Evolutionary conservation across 2,797 vertebrate genomes (phyloP).

Genomic region (Neomorphus geoffroyi): DNA sequence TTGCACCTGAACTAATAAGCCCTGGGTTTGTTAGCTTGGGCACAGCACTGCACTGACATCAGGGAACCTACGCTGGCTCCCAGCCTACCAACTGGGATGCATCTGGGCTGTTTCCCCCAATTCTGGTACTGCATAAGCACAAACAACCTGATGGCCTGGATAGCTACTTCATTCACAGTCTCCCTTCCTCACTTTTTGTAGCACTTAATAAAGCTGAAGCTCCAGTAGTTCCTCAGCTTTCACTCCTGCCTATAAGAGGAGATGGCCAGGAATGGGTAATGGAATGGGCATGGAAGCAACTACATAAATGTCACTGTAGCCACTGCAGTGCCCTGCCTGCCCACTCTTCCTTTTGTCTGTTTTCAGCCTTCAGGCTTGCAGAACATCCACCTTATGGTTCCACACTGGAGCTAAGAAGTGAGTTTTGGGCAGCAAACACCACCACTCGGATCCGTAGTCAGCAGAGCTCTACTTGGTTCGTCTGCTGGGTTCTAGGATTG

Average conservation of each 20-base stretch:
- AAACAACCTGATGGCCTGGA: not conserved
- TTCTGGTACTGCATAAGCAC: not conserved
- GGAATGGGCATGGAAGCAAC: not conserved
- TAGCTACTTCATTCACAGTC: not conserved
- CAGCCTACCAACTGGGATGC: not conserved
- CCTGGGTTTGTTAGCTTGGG: conserved; percentile 23
- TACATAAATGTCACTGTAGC: not conserved
- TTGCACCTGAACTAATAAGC: conserved; percentile 10
- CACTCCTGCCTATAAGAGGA: not conserved
- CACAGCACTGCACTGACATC: not conserved
- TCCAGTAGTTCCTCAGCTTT: not conserved
- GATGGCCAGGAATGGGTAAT: not conserved
- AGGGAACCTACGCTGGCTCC: not conserved
- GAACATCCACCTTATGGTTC: not conserved
- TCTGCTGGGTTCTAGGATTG: not conserved
- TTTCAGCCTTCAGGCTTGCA: not conserved
- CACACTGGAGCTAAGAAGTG: not conserved
- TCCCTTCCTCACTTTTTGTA: not conserved
- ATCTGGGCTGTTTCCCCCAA: not conserved
- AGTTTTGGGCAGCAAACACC: not conserved
- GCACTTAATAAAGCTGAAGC: not conserved
- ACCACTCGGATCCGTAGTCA: not conserved
- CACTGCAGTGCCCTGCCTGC: not conserved
- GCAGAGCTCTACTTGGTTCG: not conserved
- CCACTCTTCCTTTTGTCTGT: not conserved